Evolutionary conservation across 1,140 invertebrate species (phyloP).

Genomic region (Maconellicoccus hirsutus): DNA sequence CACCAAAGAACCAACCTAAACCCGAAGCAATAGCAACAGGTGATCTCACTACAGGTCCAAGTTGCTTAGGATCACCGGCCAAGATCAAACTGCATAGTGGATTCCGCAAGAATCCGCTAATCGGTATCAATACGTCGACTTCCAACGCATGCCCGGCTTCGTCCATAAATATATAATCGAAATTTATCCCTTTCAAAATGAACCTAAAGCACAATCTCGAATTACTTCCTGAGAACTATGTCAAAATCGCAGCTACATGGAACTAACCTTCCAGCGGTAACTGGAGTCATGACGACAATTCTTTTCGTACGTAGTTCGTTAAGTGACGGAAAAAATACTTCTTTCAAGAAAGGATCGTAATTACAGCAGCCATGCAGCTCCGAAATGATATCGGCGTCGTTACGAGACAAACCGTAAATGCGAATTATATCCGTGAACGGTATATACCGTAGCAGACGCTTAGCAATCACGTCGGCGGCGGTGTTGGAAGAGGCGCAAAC

Average conservation of each 20-base stretch:
- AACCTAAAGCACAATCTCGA: neutral
- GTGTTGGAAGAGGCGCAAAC: constrained; percentile 45
- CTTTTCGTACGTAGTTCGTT: neutral
- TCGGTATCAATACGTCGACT: constrained; percentile 69
- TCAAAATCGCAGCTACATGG: too few species aligned
- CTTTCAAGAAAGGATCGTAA: constrained; percentile 19
- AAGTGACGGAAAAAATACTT: neutral
- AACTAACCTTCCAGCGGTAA: neutral
- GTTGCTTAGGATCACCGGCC: constrained; percentile 82
- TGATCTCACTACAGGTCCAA: constrained; percentile 71
- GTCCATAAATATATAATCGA: constrained; percentile 78
- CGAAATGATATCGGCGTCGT: neutral
- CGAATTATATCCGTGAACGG: constrained; percentile 26
- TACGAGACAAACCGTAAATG: constrained; percentile 25
- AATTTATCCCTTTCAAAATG: constrained; percentile 54
- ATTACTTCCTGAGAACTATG: too few species aligned
- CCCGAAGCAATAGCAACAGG: constrained; percentile 48
- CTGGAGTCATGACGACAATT: neutral
- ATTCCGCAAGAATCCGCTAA: constrained; percentile 37
- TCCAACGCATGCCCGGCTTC: constrained; percentile 86
- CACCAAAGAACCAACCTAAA: constrained; percentile 35
- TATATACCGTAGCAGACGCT: constrained; percentile 29
- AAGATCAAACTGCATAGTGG: constrained; percentile 34
- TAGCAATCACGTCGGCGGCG: constrained; percentile 41
- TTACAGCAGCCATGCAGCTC: constrained; percentile 3